These are phyloP conservation scores for Macroglossus sobrinus DNA, from an alignment of 2,113 vertebrate genomes.

Conservation along the genomic window DNA sequence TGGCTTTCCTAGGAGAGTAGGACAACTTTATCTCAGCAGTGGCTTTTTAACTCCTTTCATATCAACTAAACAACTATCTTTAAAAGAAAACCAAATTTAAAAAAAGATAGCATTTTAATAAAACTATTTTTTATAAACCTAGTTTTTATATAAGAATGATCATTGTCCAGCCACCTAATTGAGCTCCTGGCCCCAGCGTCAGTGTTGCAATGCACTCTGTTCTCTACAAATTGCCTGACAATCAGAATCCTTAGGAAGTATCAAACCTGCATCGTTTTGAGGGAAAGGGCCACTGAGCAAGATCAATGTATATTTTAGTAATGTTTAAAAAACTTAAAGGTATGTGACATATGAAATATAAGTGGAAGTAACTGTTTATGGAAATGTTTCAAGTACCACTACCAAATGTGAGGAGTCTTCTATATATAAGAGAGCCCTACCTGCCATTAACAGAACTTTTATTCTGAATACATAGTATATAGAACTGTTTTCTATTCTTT, in stretches of 20 bases:
- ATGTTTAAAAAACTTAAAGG: background rate
- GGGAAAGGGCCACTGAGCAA: background rate
- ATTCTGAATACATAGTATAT: background rate
- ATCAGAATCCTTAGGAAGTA: background rate
- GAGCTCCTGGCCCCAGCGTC: background rate
- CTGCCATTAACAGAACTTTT: background rate
- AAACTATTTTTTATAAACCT: no score
- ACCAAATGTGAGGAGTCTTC: background rate
- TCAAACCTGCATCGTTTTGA: background rate
- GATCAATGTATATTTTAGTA: background rate
- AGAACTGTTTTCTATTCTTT: background rate
- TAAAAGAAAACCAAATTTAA: background rate
- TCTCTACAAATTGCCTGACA: background rate
- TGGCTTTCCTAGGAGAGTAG: background rate
- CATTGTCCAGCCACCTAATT: no score
- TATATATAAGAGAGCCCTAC: background rate
- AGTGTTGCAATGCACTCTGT: accelerated
- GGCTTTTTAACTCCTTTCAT: background rate
- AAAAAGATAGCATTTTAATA: background rate
- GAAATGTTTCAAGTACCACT: conserved; percentile 7
- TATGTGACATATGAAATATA: background rate
- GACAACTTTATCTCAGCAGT: background rate
- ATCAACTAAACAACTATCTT: background rate
- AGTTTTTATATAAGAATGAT: background rate
- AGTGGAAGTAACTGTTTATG: background rate